Conservation (phyloP, 1,140 invertebrate species). For the Polypedilum vanderplanki region DNA sequence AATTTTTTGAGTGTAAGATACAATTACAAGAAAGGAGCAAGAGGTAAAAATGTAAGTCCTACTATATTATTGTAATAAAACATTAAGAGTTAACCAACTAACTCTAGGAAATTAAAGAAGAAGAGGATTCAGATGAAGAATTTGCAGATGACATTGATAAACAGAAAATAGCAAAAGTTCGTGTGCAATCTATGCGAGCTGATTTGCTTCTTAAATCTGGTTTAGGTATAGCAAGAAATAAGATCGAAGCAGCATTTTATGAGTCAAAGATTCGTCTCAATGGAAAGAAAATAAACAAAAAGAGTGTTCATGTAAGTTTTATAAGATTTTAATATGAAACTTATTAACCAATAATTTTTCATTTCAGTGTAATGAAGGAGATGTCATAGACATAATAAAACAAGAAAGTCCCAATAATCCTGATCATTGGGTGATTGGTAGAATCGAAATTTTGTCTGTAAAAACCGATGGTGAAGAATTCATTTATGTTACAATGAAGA, state of each 20-base stretch:
- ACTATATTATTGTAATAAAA: neutral
- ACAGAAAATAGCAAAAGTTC: slow-evolving; percentile 42
- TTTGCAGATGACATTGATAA: slow-evolving; percentile 37
- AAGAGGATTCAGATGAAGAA: slow-evolving; percentile 36
- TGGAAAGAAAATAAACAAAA: slow-evolving; percentile 57
- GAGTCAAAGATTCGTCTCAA: slow-evolving; percentile 60
- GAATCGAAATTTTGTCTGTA: slow-evolving; percentile 51
- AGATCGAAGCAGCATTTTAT: slow-evolving; percentile 59
- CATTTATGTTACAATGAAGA: slow-evolving; percentile 49
- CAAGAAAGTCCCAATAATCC: slow-evolving; percentile 51
- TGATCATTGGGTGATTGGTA: slow-evolving; percentile 52
- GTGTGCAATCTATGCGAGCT: slow-evolving; percentile 44
- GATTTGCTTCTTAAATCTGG: slow-evolving; percentile 49
- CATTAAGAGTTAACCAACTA: neutral
- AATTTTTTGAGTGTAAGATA: neutral
- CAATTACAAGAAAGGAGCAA: neutral
- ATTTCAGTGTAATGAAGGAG: slow-evolving; percentile 47
- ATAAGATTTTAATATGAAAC: slow-evolving; percentile 29
- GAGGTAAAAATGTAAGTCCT: neutral
- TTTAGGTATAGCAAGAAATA: slow-evolving; percentile 47
- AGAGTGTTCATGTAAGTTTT: slow-evolving; percentile 49
- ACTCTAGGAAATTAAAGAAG: slow-evolving; percentile 31
- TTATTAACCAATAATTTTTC: slow-evolving; percentile 31
- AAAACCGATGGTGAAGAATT: slow-evolving; percentile 41
- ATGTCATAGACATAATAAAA: slow-evolving; percentile 60